Evolutionary conservation across 2,888 invertebrate genomes (phyloP).

Genomic region (Gymnoscelis rufifasciata): DNA sequence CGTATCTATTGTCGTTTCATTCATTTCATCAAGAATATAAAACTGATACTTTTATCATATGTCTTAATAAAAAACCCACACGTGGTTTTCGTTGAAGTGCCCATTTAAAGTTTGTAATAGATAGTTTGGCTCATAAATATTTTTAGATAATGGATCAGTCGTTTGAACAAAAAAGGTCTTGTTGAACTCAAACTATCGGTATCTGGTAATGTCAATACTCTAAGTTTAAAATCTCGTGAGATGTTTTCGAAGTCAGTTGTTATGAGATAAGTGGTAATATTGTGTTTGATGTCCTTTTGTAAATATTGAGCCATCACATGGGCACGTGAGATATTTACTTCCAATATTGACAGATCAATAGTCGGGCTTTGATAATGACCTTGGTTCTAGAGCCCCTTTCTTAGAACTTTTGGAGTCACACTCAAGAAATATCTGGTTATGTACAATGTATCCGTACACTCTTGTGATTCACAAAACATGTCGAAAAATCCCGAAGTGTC

Average conservation of each 20-base stretch:
- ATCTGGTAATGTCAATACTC: conserved; percentile 56
- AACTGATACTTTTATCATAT: conserved; percentile 32
- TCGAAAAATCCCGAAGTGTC: conserved; percentile 8
- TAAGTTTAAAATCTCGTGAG: conserved; percentile 52
- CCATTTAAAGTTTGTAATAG: conserved; percentile 47
- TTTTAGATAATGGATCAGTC: conserved; percentile 48
- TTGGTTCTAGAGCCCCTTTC: conserved; percentile 51
- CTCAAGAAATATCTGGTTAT: conserved; percentile 3
- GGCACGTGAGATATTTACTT: conserved; percentile 74
- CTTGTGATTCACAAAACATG: neutral
- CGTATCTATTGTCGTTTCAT: conserved; percentile 20
- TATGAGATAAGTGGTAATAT: conserved; percentile 75
- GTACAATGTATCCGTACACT: neutral
- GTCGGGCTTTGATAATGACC: conserved; percentile 56
- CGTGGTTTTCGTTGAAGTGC: conserved; percentile 40
- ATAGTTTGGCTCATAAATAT: conserved; percentile 54
- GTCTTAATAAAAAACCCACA: conserved; percentile 41
- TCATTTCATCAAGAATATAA: conserved; percentile 16
- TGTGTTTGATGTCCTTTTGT: conserved; percentile 68
- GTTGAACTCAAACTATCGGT: conserved; percentile 52
- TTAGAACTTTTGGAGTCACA: conserved; percentile 35
- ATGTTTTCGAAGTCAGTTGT: conserved; percentile 67
- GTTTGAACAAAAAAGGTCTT: conserved; percentile 47
- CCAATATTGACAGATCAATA: conserved; percentile 71
- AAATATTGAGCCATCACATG: conserved; percentile 69